Percentiles rank a stretch among this genome's conserved stretches.
Evolutionary conservation across 2,888 invertebrate species (phyloP).

Genomic region (Amphipyra berbera): DNA sequence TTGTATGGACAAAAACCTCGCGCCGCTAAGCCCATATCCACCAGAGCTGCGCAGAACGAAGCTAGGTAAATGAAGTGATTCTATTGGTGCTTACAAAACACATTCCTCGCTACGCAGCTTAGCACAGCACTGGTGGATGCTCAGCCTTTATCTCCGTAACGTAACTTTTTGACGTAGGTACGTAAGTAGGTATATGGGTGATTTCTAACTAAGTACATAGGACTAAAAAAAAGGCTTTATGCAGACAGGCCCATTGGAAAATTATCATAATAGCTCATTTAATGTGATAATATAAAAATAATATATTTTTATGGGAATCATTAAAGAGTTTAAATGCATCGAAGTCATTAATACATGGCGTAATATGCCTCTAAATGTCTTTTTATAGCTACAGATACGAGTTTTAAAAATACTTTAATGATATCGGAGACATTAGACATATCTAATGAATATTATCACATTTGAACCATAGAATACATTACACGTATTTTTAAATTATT

Average conservation of each 20-base stretch:
- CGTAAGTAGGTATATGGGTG: too few relatives aligned
- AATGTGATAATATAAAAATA: slow-evolving; percentile 18
- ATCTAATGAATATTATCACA: slow-evolving; percentile 1
- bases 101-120: too few relatives aligned
- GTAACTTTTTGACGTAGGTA: too few relatives aligned
- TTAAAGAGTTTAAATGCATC: slow-evolving; percentile 33
- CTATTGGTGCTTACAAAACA: too few relatives aligned
- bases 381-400: slow-evolving; percentile 9
- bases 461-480: too few relatives aligned
- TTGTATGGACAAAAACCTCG: too few relatives aligned
- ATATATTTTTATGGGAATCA: slow-evolving; percentile 33
- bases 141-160: too few relatives aligned
- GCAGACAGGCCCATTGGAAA: slow-evolving; percentile 12
- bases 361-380: slow-evolving; percentile 21
- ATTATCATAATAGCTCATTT: slow-evolving; percentile 24
- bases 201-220: slow-evolving; percentile 3
- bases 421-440: slow-evolving; percentile 6
- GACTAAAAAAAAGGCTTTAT: not conserved
- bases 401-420: slow-evolving; percentile 33
- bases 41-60: too few relatives aligned
- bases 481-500: too few relatives aligned
- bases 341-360: slow-evolving; percentile 24
- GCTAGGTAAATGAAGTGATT: too few relatives aligned
- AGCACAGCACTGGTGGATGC: too few relatives aligned
- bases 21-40: too few relatives aligned